Conservation (phyloP, 2,797 vertebrate species). For the Chaenodraco wilsoni region DNA sequence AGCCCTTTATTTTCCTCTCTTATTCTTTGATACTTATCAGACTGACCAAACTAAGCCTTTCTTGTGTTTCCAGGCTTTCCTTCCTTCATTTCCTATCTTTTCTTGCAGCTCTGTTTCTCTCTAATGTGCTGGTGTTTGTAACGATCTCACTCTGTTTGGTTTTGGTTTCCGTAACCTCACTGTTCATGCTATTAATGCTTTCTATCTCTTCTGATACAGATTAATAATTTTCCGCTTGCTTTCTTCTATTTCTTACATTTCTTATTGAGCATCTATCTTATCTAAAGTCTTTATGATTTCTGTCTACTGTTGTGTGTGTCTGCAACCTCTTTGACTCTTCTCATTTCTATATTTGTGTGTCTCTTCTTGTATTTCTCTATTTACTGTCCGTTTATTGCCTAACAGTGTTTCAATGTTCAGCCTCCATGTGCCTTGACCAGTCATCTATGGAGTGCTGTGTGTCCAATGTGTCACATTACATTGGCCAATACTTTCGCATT, state of each 20-base stretch:
- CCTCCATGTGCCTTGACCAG: conserved; percentile 78
- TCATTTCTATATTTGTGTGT: conserved; percentile 51
- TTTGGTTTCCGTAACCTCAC: conserved; percentile 79
- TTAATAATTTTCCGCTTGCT: conserved; percentile 66
- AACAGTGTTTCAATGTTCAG: conserved; percentile 72
- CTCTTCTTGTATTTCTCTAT: conserved; percentile 46
- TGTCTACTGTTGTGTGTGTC: conserved; percentile 57
- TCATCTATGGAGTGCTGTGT: conserved; percentile 76
- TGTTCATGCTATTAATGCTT: conserved; percentile 84
- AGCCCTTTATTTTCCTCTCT: conserved; percentile 74
- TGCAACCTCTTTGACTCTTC: conserved; percentile 55
- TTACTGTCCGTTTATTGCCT: conserved; percentile 66
- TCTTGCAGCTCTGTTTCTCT: conserved; percentile 81
- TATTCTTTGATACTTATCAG: conserved; percentile 80
- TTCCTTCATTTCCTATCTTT: conserved; percentile 79
- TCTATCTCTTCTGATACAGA: conserved; percentile 80
- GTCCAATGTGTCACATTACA: conserved; percentile 66
- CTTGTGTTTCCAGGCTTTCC: conserved; percentile 84
- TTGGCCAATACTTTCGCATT: conserved; percentile 53
- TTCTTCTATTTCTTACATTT: conserved; percentile 67
- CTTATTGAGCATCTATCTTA: conserved; percentile 64
- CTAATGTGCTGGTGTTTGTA: conserved; percentile 83
- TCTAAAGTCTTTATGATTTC: conserved; percentile 72
- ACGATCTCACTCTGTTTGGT: conserved; percentile 79
- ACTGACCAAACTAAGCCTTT: conserved; percentile 84